These are phyloP conservation scores for Drosophila austrosaltans DNA, from an alignment of 2,888 invertebrate genomes.

Conservation along the genomic window DNA sequence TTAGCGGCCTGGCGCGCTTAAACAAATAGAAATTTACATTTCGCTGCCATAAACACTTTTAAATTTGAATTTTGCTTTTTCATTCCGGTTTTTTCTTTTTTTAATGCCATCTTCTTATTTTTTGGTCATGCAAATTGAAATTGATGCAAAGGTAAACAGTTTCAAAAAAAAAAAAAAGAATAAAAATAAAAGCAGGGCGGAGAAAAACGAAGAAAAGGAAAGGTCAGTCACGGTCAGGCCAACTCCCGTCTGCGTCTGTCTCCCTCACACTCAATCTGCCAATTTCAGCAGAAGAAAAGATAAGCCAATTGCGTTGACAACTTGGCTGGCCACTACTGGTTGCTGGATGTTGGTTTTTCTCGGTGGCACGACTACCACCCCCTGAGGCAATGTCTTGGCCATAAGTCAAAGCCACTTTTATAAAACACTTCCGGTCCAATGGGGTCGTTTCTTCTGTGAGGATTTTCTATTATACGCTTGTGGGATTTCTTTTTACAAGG, in stretches of 20 bases:
- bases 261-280: slow-evolving; percentile 10
- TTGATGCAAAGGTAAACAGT: slow-evolving; percentile 79
- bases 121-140: slow-evolving; percentile 78
- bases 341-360: slow-evolving; percentile 5
- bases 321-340: slow-evolving; percentile 40
- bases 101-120: slow-evolving; percentile 38
- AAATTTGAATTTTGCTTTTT: slow-evolving; percentile 71
- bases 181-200: slow-evolving; percentile 27
- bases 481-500: slow-evolving; percentile 39
- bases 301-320: slow-evolving; percentile 53
- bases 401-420: slow-evolving; percentile 54
- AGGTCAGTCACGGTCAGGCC: slow-evolving; percentile 41
- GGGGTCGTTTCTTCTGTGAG: slow-evolving; percentile 37
- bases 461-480: slow-evolving; percentile 54
- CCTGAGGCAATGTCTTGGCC: slow-evolving; percentile 42
- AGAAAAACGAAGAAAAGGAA: slow-evolving; percentile 40
- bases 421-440: slow-evolving; percentile 48
- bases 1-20: slow-evolving; percentile 62
- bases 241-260: slow-evolving; percentile 9
- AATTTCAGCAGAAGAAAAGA: slow-evolving; percentile 29
- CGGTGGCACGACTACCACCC: slow-evolving; percentile 13
- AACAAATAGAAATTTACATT: slow-evolving; percentile 81
- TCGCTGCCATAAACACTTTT: slow-evolving; percentile 82
- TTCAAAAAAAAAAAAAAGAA: slow-evolving; percentile 25
- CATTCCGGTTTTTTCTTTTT: slow-evolving; percentile 41